Evolutionary conservation across 2,797 vertebrate species (phyloP), one percentile per base, ranked within the genome.

Genomic region (Lagorchestes hirsutus): DNA sequence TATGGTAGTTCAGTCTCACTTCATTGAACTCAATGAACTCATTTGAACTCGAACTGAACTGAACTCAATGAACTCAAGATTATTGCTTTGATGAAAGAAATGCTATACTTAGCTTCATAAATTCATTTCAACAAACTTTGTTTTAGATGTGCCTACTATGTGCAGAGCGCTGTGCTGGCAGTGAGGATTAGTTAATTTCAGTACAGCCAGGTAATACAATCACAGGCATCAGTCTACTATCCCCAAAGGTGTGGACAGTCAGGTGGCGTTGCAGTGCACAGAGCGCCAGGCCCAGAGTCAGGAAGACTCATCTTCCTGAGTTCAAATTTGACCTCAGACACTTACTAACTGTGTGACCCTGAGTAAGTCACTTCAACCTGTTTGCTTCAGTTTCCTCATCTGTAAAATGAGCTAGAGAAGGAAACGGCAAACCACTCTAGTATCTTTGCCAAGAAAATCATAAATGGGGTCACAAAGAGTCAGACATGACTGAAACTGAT

Each of bases 181-280:
- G 18, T 82, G 6, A 24, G 5, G 40, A 46, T 46, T 46, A 46
- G 92, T 97, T 95, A 57, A 93, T 46, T 93, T 54, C 58, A 96
- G 31, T 82, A 28, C 62, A 95, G 34, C 92, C 95, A n/a, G 46
- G 31, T 62, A 94, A 96, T 54, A 90, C 92, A 95, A 90, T 74
- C 2, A 52, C 91, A 93, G 95, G 96, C 94, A 59, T 50, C 56
- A 96, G 93, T 40, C 46, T 93, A 50, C 94, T 95, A 28, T 92
- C 92, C 92, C 22, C 67, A 82, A 82, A 46, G 18, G n/a, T 82
- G 31, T 40, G 62, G 34, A n/a, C 62, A 40, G 34, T 18, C 34
- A n/a, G 34, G 34, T 74, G 34, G 62, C 31, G 0, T 6, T 74
- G 62, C 14, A n/a, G 34, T n/a, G 10, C 12, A 74, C 1, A 40